Conservation (phyloP, 1,140 invertebrate genomes). For the Dysdera silvatica region DNA sequence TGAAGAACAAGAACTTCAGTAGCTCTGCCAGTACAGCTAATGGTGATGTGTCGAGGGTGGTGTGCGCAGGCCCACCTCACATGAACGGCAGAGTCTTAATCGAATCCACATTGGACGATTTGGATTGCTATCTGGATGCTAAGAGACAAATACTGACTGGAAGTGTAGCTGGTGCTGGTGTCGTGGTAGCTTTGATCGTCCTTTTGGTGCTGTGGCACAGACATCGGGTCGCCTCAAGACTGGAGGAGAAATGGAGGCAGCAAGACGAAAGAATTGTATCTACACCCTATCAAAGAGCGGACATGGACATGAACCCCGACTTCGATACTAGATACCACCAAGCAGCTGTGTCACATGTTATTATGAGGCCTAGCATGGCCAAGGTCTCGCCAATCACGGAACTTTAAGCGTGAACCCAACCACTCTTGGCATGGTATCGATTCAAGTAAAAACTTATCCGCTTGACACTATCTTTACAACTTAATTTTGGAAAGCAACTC, state of each 20-base stretch:
- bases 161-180: constrained; percentile 9
- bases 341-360: no score
- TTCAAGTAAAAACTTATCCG: no score
- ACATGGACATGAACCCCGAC: no score
- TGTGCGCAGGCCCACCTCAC: constrained; percentile 5
- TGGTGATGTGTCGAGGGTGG: constrained; percentile 14
- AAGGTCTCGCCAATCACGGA: no score
- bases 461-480: no score
- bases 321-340: no score
- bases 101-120: constrained; percentile 10
- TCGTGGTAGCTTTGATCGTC: constrained; percentile 8
- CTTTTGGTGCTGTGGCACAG: constrained; percentile 21
- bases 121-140: constrained; percentile 16
- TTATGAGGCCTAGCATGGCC: no score
- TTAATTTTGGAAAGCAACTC: no score
- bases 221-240: constrained; percentile 17
- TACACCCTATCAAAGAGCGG: no score
- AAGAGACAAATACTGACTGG: constrained; percentile 19
- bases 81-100: constrained; percentile 14
- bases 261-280: no score
- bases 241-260: constrained; percentile 28
- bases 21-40: not conserved
- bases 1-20: constrained; percentile 21
- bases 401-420: no score
- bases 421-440: no score